Percentiles rank a stretch among this genome's conserved stretches.
phyloP scores from a whole-genome alignment of 2,888 invertebrate species.

The Mesoligia furuncula region DNA sequence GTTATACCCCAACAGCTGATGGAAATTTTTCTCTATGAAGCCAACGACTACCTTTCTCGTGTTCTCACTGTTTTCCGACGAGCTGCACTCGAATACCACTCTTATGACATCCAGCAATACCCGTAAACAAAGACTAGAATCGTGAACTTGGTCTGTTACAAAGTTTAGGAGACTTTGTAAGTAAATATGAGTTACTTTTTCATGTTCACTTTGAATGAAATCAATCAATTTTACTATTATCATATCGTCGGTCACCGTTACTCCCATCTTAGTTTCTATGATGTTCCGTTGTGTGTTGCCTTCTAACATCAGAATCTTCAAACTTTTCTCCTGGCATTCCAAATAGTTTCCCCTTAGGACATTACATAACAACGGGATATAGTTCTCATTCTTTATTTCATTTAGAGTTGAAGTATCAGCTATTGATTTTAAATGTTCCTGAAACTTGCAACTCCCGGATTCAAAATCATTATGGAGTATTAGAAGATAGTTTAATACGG shows the following conservation, averaged over 20 bases:
- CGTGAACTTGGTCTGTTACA: slow-evolving; percentile 66
- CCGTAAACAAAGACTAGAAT: slow-evolving; percentile 34
- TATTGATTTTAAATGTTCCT: slow-evolving; percentile 70
- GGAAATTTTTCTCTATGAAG: slow-evolving; percentile 75
- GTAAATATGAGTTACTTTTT: slow-evolving; percentile 80
- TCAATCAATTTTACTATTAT: slow-evolving; percentile 73
- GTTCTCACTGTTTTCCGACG: slow-evolving; percentile 75
- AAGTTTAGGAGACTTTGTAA: slow-evolving; percentile 76
- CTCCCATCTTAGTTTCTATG: slow-evolving; percentile 62
- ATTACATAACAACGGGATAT: slow-evolving; percentile 69
- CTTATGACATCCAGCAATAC: slow-evolving; percentile 72
- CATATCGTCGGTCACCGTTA: slow-evolving; percentile 54
- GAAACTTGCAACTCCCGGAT: slow-evolving; percentile 68
- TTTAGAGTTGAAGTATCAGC: slow-evolving; percentile 57
- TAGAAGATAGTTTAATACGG: slow-evolving; percentile 62
- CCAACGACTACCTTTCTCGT: slow-evolving; percentile 73
- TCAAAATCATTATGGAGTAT: slow-evolving; percentile 67
- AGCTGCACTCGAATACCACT: slow-evolving; percentile 74
- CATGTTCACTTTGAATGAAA: slow-evolving; percentile 75
- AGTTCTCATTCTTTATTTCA: slow-evolving; percentile 62
- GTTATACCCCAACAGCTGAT: slow-evolving; percentile 61
- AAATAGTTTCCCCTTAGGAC: slow-evolving; percentile 73
- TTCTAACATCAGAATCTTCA: slow-evolving; percentile 76
- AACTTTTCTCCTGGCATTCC: slow-evolving; percentile 80
- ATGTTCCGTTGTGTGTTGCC: slow-evolving; percentile 74